phyloP scores from a whole-genome alignment of 2,113 vertebrate genomes.

The Halcyon malimbica region DNA sequence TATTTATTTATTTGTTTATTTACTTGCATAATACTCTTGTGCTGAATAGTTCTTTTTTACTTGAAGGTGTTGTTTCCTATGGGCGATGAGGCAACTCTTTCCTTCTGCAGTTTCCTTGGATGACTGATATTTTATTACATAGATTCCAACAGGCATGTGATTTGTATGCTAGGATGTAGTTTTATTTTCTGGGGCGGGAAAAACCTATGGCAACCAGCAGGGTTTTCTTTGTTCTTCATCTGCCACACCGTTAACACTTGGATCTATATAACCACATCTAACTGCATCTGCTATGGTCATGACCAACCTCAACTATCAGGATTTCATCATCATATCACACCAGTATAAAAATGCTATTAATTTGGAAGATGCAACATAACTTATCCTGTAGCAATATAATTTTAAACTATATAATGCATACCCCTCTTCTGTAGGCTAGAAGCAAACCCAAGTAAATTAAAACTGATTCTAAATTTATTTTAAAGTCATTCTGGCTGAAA shows the following conservation, averaged over 20 bases:
- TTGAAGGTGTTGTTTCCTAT: slow-evolving; percentile 63
- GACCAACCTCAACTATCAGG: slow-evolving; percentile 31
- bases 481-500: slow-evolving; percentile 25
- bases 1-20: slow-evolving; percentile 11
- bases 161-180: slow-evolving; percentile 9
- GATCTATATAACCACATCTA: slow-evolving; percentile 42
- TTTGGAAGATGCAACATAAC: neutral
- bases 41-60: slow-evolving; percentile 53
- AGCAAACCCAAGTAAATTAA: neutral
- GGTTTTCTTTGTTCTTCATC: slow-evolving; percentile 36
- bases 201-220: neutral
- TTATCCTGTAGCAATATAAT: neutral
- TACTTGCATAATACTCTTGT: neutral
- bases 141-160: slow-evolving; percentile 63
- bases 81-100: slow-evolving; percentile 53
- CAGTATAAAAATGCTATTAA: neutral
- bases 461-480: neutral
- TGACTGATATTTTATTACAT: slow-evolving; percentile 67
- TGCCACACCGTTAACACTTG: slow-evolving; percentile 16
- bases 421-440: neutral
- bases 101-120: slow-evolving; percentile 57
- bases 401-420: neutral
- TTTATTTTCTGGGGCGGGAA: slow-evolving; percentile 1
- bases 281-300: slow-evolving; percentile 40
- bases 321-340: slow-evolving; percentile 56